Evolutionary conservation across 1,140 invertebrate species (phyloP).

Genomic region (Paraescarpia echinospica): DNA sequence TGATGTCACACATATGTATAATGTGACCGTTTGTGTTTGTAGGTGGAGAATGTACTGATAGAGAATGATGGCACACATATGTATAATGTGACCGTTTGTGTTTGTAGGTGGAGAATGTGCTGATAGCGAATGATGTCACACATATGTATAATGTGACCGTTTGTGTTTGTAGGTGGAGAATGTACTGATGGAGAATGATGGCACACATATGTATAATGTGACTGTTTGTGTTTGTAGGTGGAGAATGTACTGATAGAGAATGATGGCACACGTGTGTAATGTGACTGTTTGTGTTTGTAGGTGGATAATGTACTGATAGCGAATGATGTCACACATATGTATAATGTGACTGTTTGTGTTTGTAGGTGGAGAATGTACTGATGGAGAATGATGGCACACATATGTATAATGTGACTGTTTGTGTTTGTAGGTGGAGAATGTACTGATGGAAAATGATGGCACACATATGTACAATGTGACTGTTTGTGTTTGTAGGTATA

Average conservation of each 20-base stretch:
- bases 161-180: slow-evolving; percentile 78
- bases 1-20: slow-evolving; percentile 77
- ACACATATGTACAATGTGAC: slow-evolving; percentile 83
- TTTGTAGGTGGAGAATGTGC: slow-evolving; percentile 82
- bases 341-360: slow-evolving; percentile 78
- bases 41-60: slow-evolving; percentile 88
- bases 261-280: slow-evolving; percentile 79
- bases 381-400: slow-evolving; percentile 73
- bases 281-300: slow-evolving; percentile 76
- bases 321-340: slow-evolving; percentile 78
- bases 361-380: slow-evolving; percentile 86
- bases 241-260: slow-evolving; percentile 86
- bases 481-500: slow-evolving; percentile 78
- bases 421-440: slow-evolving; percentile 78
- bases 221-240: slow-evolving; percentile 75
- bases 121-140: slow-evolving; percentile 74
- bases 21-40: slow-evolving; percentile 75
- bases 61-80: slow-evolving; percentile 76
- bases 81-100: slow-evolving; percentile 82
- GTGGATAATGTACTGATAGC: slow-evolving; percentile 86
- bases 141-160: slow-evolving; percentile 87
- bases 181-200: slow-evolving; percentile 76
- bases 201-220: slow-evolving; percentile 82
- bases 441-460: slow-evolving; percentile 76
- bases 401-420: slow-evolving; percentile 88